These are phyloP conservation scores for Papilio polytes DNA, from an alignment of 1,140 invertebrate genomes.

Conservation along the genomic window DNA sequence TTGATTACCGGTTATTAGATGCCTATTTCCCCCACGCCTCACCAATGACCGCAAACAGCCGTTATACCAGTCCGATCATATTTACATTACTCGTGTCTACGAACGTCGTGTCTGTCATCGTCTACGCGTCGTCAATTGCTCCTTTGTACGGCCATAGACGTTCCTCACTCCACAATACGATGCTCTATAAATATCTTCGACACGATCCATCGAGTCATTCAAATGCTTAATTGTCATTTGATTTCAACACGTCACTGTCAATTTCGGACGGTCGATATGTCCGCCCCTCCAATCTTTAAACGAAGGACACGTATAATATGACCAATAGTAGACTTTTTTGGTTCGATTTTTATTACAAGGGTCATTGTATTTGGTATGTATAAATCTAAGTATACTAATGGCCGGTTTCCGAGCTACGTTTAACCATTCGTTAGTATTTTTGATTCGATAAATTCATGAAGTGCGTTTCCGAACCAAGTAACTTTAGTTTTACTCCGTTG, in stretches of 20 bases:
- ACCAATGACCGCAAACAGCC: slow-evolving; percentile 13
- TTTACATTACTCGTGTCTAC: slow-evolving; percentile 42
- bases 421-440: too few species aligned
- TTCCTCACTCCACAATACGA: slow-evolving; percentile 65
- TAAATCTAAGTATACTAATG: background rate
- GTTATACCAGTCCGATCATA: slow-evolving; percentile 29
- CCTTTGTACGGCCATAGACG: slow-evolving; percentile 63
- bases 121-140: slow-evolving; percentile 67
- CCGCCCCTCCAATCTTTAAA: background rate
- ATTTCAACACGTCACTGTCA: slow-evolving; percentile 32
- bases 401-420: too few species aligned
- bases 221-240: slow-evolving; percentile 41
- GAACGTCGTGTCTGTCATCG: slow-evolving; percentile 52
- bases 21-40: background rate
- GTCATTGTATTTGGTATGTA: background rate
- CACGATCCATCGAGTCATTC: slow-evolving; percentile 51
- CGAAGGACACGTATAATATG: background rate
- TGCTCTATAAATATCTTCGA: slow-evolving; percentile 62
- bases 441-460: too few species aligned
- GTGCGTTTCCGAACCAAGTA: too few species aligned
- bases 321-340: background rate
- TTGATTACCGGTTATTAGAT: background rate
- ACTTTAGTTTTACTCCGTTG: too few species aligned
- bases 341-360: background rate
- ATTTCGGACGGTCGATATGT: slow-evolving; percentile 26